These are phyloP conservation scores for Aplocera efformata DNA, from an alignment of 2,888 invertebrate species.

Conservation along the genomic window DNA sequence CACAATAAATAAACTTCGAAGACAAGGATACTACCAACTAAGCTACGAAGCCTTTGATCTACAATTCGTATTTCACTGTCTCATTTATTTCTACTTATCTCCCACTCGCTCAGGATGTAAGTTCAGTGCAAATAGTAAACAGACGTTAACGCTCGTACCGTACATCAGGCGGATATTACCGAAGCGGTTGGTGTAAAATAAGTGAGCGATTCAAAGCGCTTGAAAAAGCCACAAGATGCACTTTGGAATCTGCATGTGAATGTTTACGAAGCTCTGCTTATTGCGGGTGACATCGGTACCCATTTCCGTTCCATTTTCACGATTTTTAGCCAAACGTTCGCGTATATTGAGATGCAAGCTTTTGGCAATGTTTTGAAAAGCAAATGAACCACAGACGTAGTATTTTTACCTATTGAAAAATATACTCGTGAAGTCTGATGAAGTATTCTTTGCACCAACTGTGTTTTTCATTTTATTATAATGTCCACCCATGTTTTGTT, in stretches of 20 bases:
- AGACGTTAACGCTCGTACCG: constrained; percentile 16
- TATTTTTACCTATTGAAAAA: too few species aligned
- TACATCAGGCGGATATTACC: constrained; percentile 22
- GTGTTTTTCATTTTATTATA: too few species aligned
- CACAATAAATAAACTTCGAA: too few species aligned
- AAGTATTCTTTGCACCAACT: too few species aligned
- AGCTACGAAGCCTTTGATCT: too few species aligned
- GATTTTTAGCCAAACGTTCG: constrained; percentile 55
- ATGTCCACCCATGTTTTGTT: too few species aligned
- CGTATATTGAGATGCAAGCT: constrained; percentile 53
- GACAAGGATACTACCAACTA: too few species aligned
- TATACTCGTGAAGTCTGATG: too few species aligned
- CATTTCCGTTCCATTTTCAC: constrained; percentile 56
- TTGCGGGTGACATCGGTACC: constrained; percentile 52
- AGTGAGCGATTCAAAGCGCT: constrained; percentile 35
- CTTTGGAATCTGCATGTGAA: constrained; percentile 41
- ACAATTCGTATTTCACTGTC: too few species aligned
- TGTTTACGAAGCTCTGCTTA: constrained; percentile 44
- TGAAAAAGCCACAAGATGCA: constrained; percentile 40
- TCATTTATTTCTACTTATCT: not conserved
- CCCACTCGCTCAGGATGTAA: constrained; percentile 1
- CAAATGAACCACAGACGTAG: constrained; percentile 17
- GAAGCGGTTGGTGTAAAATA: constrained; percentile 34
- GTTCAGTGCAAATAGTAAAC: constrained; percentile 13
- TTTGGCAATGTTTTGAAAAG: constrained; percentile 48